These are phyloP conservation scores for Crocidura indochinensis DNA, from an alignment of 2,797 vertebrate species.

Conservation along the genomic window DNA sequence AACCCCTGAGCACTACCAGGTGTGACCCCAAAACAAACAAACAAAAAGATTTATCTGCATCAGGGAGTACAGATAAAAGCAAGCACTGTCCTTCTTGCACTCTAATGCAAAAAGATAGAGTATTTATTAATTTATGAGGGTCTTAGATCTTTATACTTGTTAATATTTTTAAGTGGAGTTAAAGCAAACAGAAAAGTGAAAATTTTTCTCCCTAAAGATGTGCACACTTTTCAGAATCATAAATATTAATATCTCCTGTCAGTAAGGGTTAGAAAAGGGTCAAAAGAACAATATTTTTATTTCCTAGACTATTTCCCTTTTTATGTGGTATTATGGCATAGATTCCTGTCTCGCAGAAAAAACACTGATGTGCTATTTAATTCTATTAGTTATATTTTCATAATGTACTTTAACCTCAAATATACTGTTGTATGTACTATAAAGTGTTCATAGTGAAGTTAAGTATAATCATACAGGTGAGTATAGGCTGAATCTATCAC, in stretches of 20 bases:
- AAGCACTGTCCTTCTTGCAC: background rate
- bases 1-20: too few relatives aligned
- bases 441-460: background rate
- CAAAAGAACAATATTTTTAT: conserved; percentile 35
- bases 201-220: background rate
- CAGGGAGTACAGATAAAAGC: conserved; percentile 35
- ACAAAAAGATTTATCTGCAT: too few relatives aligned
- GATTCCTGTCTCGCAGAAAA: conserved; percentile 12
- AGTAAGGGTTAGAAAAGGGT: conserved; percentile 39
- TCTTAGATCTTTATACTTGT: conserved; percentile 47
- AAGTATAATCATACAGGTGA: background rate
- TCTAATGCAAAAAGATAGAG: too few relatives aligned
- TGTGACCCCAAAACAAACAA: too few relatives aligned
- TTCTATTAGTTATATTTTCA: conserved; percentile 27
- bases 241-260: background rate
- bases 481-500: background rate
- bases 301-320: conserved; percentile 37
- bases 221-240: conserved; percentile 9
- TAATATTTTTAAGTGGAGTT: conserved; percentile 32
- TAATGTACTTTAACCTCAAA: conserved; percentile 42
- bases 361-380: conserved; percentile 39
- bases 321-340: conserved; percentile 24
- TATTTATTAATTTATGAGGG: conserved; percentile 27
- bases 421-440: background rate
- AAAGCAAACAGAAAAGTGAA: conserved; percentile 42